Base-by-base conservation (phyloP, 23 tunicate species). In the Ciona savignyi region DNA sequence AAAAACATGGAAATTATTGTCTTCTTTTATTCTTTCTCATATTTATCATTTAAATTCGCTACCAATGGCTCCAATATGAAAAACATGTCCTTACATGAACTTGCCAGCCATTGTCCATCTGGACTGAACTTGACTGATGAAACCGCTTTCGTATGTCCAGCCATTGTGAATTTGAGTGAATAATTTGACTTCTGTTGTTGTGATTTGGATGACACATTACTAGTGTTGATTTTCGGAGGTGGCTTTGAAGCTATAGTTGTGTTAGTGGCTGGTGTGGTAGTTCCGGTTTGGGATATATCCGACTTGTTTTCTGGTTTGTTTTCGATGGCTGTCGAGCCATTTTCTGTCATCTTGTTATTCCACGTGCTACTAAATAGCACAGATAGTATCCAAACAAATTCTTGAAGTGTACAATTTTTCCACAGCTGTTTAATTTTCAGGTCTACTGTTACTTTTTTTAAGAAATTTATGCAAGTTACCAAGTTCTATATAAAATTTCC, bases 61-160 rank as follows among this genome's bases (percentile, higher is more conserved):
- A n/a, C n/a, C n/a, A n/a, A n/a, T n/a, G n/a, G n/a, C n/a, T n/a
- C n/a, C n/a, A n/a, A n/a, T n/a, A n/a, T n/a, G n/a, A n/a, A n/a
- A n/a, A 42, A 9, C 56, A 25, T 20, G 30, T 20, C 77, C 91
- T 76, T 73, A 91, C 97, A 91, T 65, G 97, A 81, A 51, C 97
- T 91, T 28, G 98, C 98, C 21, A 93, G 83, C 98, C 98, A 93
- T 42, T 86, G 88, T 24, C 94, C 94, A 82, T 93, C 98, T 26
- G 93, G 93, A 61, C 93, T 86, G 61, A 93, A 93, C 74, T 93
- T 93, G 3, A 93, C 93, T 4, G 88, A 86, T 25, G 98, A 93
- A 32, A 93, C 93, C 29, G 98, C 98, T 77, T 93, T 93, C 4
- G 98, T 93, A 63, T 93, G 98, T 3, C 98, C 98, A 60, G 88